These are phyloP conservation scores for Pelochelys cantorii DNA, from an alignment of 2,797 vertebrate genomes.

Conservation along the genomic window DNA sequence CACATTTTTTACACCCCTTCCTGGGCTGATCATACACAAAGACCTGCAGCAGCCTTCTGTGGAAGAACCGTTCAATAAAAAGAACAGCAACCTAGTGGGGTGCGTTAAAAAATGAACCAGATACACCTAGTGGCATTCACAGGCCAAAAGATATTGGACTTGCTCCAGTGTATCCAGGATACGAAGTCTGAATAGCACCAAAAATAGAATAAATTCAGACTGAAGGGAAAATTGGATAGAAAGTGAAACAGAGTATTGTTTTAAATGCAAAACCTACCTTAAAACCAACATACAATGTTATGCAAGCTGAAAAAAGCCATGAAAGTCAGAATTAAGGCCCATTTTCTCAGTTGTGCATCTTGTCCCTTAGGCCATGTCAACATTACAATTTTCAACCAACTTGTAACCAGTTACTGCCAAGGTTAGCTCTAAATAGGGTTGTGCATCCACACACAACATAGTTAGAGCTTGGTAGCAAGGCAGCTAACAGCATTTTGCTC, in stretches of 20 bases:
- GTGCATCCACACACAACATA: neutral
- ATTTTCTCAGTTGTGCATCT: constrained; percentile 66
- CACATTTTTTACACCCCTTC: neutral
- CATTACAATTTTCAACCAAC: neutral
- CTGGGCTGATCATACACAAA: neutral
- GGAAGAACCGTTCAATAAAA: constrained; percentile 11
- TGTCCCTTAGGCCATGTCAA: constrained; percentile 9
- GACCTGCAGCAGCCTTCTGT: constrained; percentile 11
- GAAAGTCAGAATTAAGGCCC: constrained; percentile 74
- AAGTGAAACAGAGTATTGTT: constrained; percentile 22
- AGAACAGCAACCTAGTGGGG: neutral
- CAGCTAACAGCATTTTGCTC: neutral
- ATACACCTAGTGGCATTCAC: rapidly evolving
- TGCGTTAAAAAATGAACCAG: neutral
- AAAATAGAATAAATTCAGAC: neutral
- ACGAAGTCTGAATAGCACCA: neutral
- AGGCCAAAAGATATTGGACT: neutral
- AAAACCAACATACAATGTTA: neutral
- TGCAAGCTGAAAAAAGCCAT: constrained; percentile 37
- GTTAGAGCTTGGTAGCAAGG: neutral
- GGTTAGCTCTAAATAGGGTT: neutral
- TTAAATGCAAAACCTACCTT: constrained; percentile 70
- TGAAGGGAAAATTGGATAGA: neutral
- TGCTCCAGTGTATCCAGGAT: constrained; percentile 6
- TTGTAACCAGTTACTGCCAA: neutral